Evolutionary conservation across 2,888 invertebrate species (phyloP), one percentile per base, ranked within the genome.

Genomic region (Synergus itoensis): DNA sequence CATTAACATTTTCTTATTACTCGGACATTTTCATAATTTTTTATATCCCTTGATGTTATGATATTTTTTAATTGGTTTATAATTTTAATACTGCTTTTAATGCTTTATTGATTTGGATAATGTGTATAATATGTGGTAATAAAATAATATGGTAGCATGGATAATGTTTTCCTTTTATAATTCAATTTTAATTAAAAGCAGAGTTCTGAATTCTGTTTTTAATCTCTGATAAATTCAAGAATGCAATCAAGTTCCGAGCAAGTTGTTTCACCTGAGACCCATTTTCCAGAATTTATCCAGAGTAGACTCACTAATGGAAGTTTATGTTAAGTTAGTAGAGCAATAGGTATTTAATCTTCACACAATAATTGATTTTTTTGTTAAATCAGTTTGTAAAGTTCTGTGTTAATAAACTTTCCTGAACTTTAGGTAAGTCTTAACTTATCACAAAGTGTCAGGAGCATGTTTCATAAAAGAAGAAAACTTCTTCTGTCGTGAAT

Each of bases 221-320:
- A 28, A 28, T 28, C 28, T 28, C 0, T 45, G 12, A 62, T 12
- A 62, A 21, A 28, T 28, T 28, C 28, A 14, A 28, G 4, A 2
- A 28, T 28, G 62, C 4, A 9, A 64, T 64, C n/a, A 36, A 64
- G 40, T 64, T 64, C 5, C 16, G 1, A n/a, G 9, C 2, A 64
- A 64, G 5, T 67, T 45, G 18, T 21, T 67, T 67, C 21, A 45
- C 67, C 45, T 45, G 67, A 43, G 67, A 45, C 21, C 43, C 41
- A 65, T 65, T 65, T 65, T 11, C 5, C 41, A 18, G 4, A 65
- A 65, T 65, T 43, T 65, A 65, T 65, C 7, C 11, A n/a, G 18
- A 43, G 36, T 36, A 9, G 40, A 41, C 16, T 16, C 16, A 63
- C 16, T 11, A 63, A 16, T 16, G 36, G 8, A 63, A 64, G 41